Conservation (phyloP, 2,888 invertebrate genomes). For the Ectobius pallidus region DNA sequence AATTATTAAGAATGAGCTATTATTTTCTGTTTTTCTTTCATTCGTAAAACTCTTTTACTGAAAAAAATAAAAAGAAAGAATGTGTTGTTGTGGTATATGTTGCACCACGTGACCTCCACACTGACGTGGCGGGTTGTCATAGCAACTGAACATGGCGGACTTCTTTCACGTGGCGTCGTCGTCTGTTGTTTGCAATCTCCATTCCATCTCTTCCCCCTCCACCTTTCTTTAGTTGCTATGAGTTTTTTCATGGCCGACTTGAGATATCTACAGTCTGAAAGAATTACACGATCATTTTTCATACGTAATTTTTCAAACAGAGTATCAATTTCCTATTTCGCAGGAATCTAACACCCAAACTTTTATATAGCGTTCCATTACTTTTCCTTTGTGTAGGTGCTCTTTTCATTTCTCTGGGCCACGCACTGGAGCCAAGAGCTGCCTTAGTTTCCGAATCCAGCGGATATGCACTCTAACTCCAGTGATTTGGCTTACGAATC, state of each 20-base stretch:
- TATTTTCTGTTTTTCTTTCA: background rate
- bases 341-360: no score
- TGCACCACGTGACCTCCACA: constrained; percentile 25
- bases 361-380: no score
- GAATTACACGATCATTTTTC: no score
- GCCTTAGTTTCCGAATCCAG: no score
- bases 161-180: background rate
- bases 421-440: no score
- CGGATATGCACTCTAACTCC: no score
- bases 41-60: background rate
- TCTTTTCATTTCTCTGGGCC: no score
- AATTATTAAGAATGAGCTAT: constrained; percentile 16
- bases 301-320: no score
- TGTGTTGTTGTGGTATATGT: background rate
- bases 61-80: constrained; percentile 11
- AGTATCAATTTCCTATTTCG: no score
- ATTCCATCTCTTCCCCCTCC: background rate
- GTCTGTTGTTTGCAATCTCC: background rate
- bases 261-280: background rate
- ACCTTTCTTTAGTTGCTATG: background rate
- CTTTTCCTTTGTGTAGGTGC: no score
- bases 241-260: background rate
- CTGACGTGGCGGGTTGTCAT: constrained; percentile 23
- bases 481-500: no score
- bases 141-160: constrained; percentile 20